Evolutionary conservation across 2,888 invertebrate species (phyloP).

Genomic region (Maniola hyperantus): DNA sequence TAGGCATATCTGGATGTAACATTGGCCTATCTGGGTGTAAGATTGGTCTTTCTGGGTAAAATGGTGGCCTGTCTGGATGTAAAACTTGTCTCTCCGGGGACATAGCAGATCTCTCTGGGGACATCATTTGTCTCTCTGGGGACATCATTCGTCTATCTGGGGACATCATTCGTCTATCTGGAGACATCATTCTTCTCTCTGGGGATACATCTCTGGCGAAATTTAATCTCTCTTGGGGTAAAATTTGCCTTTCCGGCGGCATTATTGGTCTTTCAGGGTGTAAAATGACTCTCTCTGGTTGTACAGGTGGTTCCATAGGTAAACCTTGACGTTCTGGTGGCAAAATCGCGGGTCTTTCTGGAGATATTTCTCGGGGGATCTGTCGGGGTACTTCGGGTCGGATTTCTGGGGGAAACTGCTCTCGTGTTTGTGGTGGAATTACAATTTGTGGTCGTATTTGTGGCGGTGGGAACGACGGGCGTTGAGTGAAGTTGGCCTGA

Average conservation of each 20-base stretch:
- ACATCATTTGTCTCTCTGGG: constrained; percentile 28
- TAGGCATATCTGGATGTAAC: constrained; percentile 26
- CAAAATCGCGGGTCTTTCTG: constrained; percentile 16
- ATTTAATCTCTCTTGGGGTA: not conserved
- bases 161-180: constrained; percentile 2
- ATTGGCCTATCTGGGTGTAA: constrained; percentile 34
- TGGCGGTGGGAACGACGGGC: constrained; percentile 59
- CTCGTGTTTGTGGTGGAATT: constrained; percentile 33
- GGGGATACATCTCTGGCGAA: not conserved
- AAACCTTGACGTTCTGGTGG: constrained; percentile 9
- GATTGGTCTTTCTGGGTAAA: constrained; percentile 19
- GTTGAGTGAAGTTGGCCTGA: constrained; percentile 64
- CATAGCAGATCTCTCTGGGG: not conserved
- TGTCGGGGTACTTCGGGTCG: constrained; percentile 40
- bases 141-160: constrained; percentile 29
- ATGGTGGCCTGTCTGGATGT: not conserved
- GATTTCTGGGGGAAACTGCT: constrained; percentile 39
- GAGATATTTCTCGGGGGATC: constrained; percentile 12
- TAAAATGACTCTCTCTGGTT: constrained; percentile 2
- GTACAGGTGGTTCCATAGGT: constrained; percentile 13
- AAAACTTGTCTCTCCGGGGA: not conserved
- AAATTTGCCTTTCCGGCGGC: constrained; percentile 26
- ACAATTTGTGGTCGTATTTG: constrained; percentile 44
- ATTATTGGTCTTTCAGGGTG: constrained; percentile 41
- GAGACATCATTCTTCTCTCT: constrained; percentile 3